Conservation (phyloP, 2,113 vertebrate species). For the Spilogale gracilis region DNA sequence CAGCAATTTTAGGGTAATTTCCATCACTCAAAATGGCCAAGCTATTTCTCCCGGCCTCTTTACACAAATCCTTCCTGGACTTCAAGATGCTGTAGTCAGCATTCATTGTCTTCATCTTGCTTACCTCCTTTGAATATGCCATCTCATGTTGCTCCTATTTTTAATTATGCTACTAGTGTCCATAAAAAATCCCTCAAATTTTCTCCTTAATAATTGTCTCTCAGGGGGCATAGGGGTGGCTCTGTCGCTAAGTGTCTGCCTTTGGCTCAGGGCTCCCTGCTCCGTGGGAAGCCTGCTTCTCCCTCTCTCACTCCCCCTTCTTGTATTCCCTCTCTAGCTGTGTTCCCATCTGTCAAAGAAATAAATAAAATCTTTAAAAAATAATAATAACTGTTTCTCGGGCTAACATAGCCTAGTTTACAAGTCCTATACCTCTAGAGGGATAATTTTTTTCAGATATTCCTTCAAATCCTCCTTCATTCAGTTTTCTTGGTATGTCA, state of each 20-base stretch:
- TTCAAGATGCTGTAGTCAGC: background rate
- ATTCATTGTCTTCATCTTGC: background rate
- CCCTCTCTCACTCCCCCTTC: too few relatives aligned
- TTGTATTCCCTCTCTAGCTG: too few relatives aligned
- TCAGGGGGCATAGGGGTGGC: background rate
- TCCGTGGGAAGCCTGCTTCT: too few relatives aligned
- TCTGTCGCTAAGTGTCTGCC: too few relatives aligned
- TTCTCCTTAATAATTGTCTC: background rate
- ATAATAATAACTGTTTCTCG: background rate
- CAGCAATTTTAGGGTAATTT: background rate
- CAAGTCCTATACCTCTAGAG: background rate
- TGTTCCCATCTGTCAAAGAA: too few relatives aligned
- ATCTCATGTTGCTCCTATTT: background rate
- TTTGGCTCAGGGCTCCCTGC: too few relatives aligned
- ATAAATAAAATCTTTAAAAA: too few relatives aligned
- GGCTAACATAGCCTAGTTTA: background rate
- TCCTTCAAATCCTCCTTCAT: background rate
- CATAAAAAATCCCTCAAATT: background rate
- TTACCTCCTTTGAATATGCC: background rate
- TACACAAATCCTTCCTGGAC: background rate
- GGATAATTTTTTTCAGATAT: background rate
- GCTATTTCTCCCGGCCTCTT: background rate
- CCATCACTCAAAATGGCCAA: background rate
- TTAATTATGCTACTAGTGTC: background rate
- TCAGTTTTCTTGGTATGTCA: background rate